Evolutionary conservation across 2,888 invertebrate genomes (phyloP), one percentile per base, ranked within the genome.

Genomic region (Prenolepis imparis): DNA sequence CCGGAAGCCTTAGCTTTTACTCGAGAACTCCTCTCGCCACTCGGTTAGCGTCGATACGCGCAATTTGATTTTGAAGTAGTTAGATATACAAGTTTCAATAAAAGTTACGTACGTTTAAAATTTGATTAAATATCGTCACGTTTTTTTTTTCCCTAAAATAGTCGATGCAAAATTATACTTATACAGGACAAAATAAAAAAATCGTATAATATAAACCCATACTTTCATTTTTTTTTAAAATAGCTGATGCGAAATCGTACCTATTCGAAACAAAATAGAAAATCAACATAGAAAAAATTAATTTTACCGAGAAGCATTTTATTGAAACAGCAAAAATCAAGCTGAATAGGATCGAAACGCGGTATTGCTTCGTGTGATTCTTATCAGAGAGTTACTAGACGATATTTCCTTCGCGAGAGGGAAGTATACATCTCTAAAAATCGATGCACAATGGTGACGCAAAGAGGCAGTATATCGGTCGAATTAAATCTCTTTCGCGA

Each of bases 401-500:
- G 21, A 67, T 28, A 24, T 67, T 59, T 78, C 32, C 12, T 48
- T 6, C 48, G 32, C 32, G 5, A 44, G 28, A 11, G n/a, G 6
- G 52, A 78, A 59, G 44, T 18, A 44, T 18, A 59, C 15, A 9
- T 48, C 24, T 59, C 36, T 12, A 36, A 44, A 68, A 68, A 68
- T 61, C 59, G 21, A 21, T 67, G 68, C 24, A 12, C 68, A 59
- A 68, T 21, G 32, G 48, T 68, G 12, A 52, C 80, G 78, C 28
- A 21, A 72, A 11, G 55, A 64, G 18, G 28, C 28, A 61, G 74
- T 64, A 81, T 84, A 84, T 84, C 61, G 77, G 41, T 73, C 41
- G 67, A 86, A 67, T 73, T 85, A 73, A 70, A 78, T 61, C 55
- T 81, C n/a, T 55, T 59, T 52, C 32, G 73, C 44, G 72, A 41